Percentiles rank a stretch among this genome's conserved stretches.
These are phyloP conservation scores for Brevimyrus niger DNA, from an alignment of 2,113 vertebrate species.

Conservation along the genomic window DNA sequence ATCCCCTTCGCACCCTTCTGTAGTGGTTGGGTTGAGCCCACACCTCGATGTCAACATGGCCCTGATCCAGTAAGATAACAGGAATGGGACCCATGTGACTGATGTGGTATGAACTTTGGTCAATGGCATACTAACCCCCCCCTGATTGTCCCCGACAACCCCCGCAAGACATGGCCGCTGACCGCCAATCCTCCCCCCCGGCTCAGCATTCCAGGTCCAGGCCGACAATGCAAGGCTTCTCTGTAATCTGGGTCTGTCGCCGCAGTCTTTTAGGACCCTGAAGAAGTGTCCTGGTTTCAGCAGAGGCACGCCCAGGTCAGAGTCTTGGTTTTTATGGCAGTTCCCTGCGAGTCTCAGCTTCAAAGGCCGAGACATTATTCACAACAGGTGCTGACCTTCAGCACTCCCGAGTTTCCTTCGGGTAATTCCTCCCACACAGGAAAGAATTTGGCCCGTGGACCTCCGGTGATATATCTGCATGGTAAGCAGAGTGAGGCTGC, in stretches of 20 bases:
- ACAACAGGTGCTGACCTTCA: conserved; percentile 13
- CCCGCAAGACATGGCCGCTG: background rate
- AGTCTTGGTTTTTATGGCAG: background rate
- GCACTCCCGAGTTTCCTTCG: background rate
- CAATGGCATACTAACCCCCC: background rate
- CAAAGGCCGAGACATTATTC: background rate
- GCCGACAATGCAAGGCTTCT: background rate
- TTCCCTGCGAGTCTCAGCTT: background rate
- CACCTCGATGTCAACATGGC: background rate
- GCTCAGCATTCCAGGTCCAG: background rate
- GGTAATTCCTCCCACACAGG: background rate
- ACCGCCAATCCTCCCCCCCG: background rate
- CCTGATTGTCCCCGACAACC: conserved; percentile 14
- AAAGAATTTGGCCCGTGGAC: background rate
- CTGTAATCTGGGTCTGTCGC: background rate
- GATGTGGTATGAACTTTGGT: conserved; percentile 28
- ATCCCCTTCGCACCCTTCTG: background rate
- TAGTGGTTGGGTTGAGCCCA: background rate
- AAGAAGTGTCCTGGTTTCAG: background rate
- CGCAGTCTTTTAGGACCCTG: too few species aligned
- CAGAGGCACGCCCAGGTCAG: background rate
- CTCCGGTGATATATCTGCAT: background rate
- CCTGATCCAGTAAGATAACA: background rate
- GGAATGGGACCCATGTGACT: conserved; percentile 2
- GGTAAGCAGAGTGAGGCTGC: background rate